phyloP scores from a whole-genome alignment of 2,888 invertebrate genomes.

The Thalpophila matura region DNA sequence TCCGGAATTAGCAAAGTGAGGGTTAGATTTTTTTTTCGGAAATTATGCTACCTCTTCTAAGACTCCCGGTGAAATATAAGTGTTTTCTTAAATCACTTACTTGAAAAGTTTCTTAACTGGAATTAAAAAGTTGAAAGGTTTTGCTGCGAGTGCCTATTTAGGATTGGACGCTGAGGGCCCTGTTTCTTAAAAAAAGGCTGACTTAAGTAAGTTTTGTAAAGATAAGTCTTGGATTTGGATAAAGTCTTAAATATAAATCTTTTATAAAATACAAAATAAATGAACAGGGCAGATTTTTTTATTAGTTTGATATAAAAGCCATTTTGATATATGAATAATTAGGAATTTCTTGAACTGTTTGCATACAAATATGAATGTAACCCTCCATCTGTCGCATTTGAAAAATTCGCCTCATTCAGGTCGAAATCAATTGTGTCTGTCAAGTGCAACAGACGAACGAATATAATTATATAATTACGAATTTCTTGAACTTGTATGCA shows the following conservation, averaged over 20 bases:
- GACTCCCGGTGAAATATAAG: conserved; percentile 62
- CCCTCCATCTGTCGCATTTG: no score
- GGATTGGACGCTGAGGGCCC: conserved; percentile 43
- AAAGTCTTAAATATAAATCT: conserved; percentile 42
- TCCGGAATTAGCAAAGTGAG: conserved; percentile 71
- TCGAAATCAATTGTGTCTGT: no score
- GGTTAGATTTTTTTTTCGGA: conserved; percentile 59
- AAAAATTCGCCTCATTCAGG: no score
- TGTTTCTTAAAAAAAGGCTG: conserved; percentile 51
- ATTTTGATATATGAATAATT: neutral
- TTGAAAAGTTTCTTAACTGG: conserved; percentile 60
- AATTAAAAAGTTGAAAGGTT: conserved; percentile 66
- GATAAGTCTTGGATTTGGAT: conserved; percentile 57
- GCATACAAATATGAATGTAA: no score
- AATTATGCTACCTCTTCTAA: conserved; percentile 59
- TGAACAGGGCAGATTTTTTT: conserved; percentile 11
- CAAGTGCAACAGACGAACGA: no score
- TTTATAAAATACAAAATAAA: conserved; percentile 33
- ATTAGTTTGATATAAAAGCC: neutral
- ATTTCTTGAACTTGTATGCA: no score
- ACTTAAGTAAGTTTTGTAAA: conserved; percentile 51
- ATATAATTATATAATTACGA: no score
- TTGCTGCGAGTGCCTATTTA: conserved; percentile 59
- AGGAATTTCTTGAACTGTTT: no score
- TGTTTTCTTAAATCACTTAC: conserved; percentile 66